A percentile compares a stretch with the other conserved stretches of the same genome.
Conservation (phyloP, 2,113 vertebrate species). For the Gallinago undulata region DNA sequence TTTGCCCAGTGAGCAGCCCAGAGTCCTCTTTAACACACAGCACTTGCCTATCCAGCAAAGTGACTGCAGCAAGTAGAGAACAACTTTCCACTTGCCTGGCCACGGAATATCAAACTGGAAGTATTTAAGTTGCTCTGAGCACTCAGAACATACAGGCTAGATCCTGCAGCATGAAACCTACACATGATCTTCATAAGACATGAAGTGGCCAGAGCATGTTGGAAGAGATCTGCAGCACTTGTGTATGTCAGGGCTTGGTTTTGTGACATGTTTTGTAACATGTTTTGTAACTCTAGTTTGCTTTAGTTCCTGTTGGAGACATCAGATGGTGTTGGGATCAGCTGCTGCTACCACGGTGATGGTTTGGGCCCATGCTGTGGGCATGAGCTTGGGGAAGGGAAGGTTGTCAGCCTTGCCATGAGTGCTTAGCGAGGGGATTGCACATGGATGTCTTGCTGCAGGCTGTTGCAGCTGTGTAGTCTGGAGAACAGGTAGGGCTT, state of each 20-base stretch:
- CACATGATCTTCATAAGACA: not conserved
- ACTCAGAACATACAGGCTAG: not conserved
- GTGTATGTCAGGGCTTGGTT: not conserved
- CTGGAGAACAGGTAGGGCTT: not conserved
- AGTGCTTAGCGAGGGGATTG: not conserved
- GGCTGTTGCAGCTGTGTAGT: not conserved
- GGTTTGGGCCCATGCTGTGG: not conserved
- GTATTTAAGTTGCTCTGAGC: not conserved
- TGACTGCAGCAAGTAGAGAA: not conserved
- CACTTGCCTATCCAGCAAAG: not conserved
- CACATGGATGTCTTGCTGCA: not conserved
- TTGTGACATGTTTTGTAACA: not conserved
- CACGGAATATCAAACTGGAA: not conserved
- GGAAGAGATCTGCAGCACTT: not conserved
- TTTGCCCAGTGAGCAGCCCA: not conserved
- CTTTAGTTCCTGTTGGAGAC: not conserved
- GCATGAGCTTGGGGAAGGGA: not conserved
- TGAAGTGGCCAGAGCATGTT: not conserved
- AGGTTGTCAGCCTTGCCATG: not conserved
- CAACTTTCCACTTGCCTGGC: not conserved
- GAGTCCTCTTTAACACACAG: not conserved
- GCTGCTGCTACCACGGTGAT: not conserved
- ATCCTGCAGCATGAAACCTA: not conserved
- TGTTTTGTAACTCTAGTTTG: not conserved
- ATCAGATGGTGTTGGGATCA: not conserved